These are phyloP conservation scores for Drosophila ustulata DNA, from an alignment of 2,888 invertebrate species.

Conservation along the genomic window DNA sequence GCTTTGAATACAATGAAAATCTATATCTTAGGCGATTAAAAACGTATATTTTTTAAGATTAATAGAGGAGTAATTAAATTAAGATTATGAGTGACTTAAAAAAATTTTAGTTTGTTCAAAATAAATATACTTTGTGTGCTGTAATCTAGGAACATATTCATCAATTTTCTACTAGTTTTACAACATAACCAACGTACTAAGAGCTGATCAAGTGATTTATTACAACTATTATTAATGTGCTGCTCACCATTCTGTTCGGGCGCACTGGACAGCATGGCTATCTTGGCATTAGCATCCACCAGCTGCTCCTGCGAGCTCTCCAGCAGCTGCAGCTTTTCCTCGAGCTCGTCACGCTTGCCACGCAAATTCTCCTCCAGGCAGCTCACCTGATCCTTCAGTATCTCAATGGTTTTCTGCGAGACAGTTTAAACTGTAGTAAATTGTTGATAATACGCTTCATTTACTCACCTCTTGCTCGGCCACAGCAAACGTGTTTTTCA, in stretches of 20 bases:
- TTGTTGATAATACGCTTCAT: neutral
- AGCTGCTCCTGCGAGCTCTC: slow-evolving; percentile 84
- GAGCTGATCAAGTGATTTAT: no score
- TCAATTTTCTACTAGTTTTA: no score
- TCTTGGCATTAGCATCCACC: slow-evolving; percentile 82
- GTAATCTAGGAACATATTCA: no score
- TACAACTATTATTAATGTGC: neutral
- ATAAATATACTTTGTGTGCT: no score
- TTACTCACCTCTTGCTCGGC: slow-evolving; percentile 81
- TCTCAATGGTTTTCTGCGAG: slow-evolving; percentile 80
- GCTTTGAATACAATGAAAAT: no score
- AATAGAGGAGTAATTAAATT: no score
- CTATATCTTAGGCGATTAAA: no score
- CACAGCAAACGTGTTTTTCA: slow-evolving; percentile 71
- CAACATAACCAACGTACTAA: no score
- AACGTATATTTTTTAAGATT: no score
- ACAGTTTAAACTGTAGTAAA: neutral
- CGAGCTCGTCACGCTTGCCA: slow-evolving; percentile 82
- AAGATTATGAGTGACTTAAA: no score
- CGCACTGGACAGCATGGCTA: slow-evolving; percentile 73
- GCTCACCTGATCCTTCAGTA: slow-evolving; percentile 81
- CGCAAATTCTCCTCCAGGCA: slow-evolving; percentile 83
- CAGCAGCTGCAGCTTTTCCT: slow-evolving; percentile 81
- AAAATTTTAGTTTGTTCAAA: no score
- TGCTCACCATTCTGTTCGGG: slow-evolving; percentile 78